Percentiles rank a stretch among this genome's conserved stretches.
These are phyloP conservation scores for Drosophila athabasca DNA, from an alignment of 1,140 invertebrate species.

Conservation along the genomic window DNA sequence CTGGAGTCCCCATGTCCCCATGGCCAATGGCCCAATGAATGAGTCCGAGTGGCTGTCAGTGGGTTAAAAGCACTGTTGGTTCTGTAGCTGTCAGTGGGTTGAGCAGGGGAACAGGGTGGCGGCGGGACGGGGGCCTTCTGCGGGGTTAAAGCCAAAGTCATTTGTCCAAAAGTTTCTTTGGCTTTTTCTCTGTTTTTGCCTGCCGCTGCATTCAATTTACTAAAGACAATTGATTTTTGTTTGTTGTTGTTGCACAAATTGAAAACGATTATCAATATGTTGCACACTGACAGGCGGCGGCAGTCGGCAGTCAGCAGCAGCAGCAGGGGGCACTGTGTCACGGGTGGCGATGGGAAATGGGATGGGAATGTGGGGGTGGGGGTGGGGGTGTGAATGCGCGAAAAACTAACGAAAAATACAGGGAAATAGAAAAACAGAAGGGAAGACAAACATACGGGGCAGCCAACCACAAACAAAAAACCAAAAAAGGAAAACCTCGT, in stretches of 20 bases:
- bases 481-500: neutral
- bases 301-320: no score
- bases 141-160: slow-evolving; percentile 43
- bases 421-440: no score
- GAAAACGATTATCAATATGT: slow-evolving; percentile 79
- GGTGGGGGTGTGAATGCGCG: slow-evolving; percentile 49
- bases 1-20: slow-evolving; percentile 21
- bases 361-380: slow-evolving; percentile 16
- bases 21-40: slow-evolving; percentile 9
- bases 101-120: neutral
- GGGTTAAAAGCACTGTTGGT: no score
- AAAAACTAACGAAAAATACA: slow-evolving; percentile 68
- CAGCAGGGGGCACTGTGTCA: no score
- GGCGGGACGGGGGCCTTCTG: no score
- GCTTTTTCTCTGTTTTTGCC: slow-evolving; percentile 6
- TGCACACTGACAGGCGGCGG: slow-evolving; percentile 46
- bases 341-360: neutral
- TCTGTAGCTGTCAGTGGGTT: slow-evolving; percentile 1
- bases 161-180: slow-evolving; percentile 18
- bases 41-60: no score
- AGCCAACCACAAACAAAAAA: slow-evolving; percentile 43
- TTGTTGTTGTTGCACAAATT: slow-evolving; percentile 45
- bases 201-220: slow-evolving; percentile 68
- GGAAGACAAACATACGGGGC: no score
- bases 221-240: slow-evolving; percentile 71